These are phyloP conservation scores for Melanotaenia nigrans DNA, from an alignment of 2,797 vertebrate genomes.

Conservation along the genomic window DNA sequence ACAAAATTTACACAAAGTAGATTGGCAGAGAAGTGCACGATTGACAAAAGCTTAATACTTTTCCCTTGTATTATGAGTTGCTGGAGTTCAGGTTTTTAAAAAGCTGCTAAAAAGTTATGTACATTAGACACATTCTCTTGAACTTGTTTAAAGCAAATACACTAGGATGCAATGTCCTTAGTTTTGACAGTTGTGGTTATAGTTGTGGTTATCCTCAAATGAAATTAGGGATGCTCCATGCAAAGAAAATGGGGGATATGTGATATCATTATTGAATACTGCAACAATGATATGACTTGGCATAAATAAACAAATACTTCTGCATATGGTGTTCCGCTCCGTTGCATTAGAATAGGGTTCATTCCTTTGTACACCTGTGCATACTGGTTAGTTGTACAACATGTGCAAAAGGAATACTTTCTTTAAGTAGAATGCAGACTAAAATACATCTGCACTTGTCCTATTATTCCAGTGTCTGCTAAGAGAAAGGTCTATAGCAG, in stretches of 20 bases:
- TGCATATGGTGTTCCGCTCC: no score
- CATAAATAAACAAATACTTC: no score
- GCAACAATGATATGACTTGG: no score
- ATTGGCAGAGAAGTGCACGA: slow-evolving; percentile 19
- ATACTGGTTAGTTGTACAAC: no score
- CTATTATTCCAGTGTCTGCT: neutral
- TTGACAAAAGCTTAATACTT: slow-evolving; percentile 8
- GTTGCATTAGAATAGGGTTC: no score
- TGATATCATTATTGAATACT: no score
- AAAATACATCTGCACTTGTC: neutral
- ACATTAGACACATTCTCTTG: neutral
- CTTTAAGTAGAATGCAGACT: neutral
- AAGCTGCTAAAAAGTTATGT: neutral
- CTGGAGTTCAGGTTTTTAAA: neutral
- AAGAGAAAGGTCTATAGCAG: neutral
- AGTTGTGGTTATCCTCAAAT: neutral
- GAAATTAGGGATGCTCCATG: no score
- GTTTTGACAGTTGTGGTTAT: neutral
- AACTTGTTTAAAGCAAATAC: neutral
- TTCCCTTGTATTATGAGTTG: neutral
- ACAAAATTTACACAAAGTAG: slow-evolving; percentile 25
- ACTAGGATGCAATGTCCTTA: neutral
- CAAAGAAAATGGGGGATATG: no score
- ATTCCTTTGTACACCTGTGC: no score
- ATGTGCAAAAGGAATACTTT: no score